phyloP scores from a whole-genome alignment of 2,113 vertebrate genomes.

The Miniopterus natalensis region DNA sequence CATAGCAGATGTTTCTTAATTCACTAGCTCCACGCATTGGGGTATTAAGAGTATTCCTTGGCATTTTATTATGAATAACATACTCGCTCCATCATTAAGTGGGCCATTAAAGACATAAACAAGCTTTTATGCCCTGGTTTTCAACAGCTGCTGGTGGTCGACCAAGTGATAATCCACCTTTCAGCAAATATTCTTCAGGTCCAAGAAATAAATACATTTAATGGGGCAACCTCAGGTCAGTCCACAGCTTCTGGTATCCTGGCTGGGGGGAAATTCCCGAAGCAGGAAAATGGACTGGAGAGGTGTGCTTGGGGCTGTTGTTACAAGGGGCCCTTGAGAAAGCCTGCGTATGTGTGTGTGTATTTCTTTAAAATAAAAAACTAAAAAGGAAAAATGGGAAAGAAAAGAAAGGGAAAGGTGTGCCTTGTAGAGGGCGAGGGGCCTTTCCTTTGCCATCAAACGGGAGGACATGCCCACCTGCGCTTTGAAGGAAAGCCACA shows the following conservation, averaged over 20 bases:
- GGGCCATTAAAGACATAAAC: constrained; percentile 94
- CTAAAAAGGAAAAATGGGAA: neutral
- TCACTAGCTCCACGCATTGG: constrained; percentile 89
- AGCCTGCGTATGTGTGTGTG: neutral
- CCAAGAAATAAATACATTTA: constrained; percentile 83
- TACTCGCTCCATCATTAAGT: constrained; percentile 91
- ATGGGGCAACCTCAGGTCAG: constrained; percentile 72
- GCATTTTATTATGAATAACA: constrained; percentile 92
- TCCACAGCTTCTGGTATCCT: constrained; percentile 55
- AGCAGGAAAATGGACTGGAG: constrained; percentile 60
- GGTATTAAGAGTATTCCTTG: constrained; percentile 90
- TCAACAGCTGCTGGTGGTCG: constrained; percentile 92
- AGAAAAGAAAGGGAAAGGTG: neutral
- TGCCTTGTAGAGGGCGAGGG: neutral
- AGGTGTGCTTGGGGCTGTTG: neutral
- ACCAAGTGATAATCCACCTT: constrained; percentile 91
- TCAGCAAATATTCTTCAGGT: constrained; percentile 87
- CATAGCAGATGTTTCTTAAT: constrained; percentile 92
- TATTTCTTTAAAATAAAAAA: constrained; percentile 1
- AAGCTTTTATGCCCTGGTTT: constrained; percentile 91
- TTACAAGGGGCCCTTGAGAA: neutral
- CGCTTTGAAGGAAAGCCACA: constrained; percentile 85
- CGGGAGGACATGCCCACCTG: constrained; percentile 48
- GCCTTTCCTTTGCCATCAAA: constrained; percentile 54
- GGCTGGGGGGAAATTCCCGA: constrained; percentile 62